Evolutionary conservation across 2,113 vertebrate genomes (phyloP).

Genomic region (Odobenus rosmarus): DNA sequence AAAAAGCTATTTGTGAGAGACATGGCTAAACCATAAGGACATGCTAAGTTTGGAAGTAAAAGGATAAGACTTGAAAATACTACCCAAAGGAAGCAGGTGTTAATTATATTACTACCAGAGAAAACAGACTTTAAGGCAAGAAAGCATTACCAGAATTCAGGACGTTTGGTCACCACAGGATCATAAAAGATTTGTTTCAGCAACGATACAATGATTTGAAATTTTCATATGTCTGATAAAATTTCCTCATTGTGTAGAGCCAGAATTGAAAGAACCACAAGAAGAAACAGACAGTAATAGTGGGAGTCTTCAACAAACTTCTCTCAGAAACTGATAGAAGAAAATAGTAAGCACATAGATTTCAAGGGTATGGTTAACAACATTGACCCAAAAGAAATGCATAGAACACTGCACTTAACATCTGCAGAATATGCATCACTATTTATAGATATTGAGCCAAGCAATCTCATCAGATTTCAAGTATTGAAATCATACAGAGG

Average conservation of each 20-base stretch:
- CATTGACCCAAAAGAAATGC: not conserved
- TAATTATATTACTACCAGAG: not conserved
- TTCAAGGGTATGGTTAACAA: not conserved
- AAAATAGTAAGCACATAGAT: not conserved
- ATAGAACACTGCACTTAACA: not conserved
- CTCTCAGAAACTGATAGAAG: not conserved
- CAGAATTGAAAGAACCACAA: conserved; percentile 9
- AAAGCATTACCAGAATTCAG: not conserved
- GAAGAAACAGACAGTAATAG: not conserved
- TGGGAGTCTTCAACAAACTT: not conserved
- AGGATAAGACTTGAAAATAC: not conserved
- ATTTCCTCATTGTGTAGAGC: not conserved
- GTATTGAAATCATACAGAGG: not conserved
- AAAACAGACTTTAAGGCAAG: not conserved
- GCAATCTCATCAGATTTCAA: not conserved
- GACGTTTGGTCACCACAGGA: not conserved
- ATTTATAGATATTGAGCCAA: not conserved
- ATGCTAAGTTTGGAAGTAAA: conserved; percentile 4
- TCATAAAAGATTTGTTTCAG: not conserved
- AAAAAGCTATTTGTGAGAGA: not conserved
- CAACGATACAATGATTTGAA: not conserved
- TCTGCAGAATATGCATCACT: not conserved
- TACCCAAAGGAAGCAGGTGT: not conserved
- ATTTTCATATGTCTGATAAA: not conserved
- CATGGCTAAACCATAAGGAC: not conserved